These are phyloP conservation scores for Drosophila affinis DNA, from an alignment of 2,888 invertebrate species.

Conservation along the genomic window DNA sequence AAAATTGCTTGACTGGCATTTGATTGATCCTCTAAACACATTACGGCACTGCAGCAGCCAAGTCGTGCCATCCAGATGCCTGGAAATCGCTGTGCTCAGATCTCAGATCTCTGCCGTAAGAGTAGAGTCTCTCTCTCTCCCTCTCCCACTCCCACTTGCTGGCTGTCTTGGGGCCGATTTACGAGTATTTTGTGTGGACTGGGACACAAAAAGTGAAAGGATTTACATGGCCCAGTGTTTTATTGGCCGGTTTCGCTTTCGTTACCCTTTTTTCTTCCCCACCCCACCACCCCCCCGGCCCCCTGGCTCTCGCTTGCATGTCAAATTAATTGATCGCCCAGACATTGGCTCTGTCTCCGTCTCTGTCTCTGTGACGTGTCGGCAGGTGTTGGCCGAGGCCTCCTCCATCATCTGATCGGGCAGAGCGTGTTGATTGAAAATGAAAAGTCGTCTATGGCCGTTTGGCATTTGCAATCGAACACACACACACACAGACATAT, in stretches of 20 bases:
- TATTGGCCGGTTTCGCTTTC: slow-evolving; percentile 54
- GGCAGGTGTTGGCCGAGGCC: too few relatives aligned
- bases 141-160: slow-evolving; percentile 5
- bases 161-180: slow-evolving; percentile 45
- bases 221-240: slow-evolving; percentile 50
- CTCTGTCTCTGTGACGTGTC: slow-evolving; percentile 52
- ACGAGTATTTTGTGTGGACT: slow-evolving; percentile 40
- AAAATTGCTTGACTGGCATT: slow-evolving; percentile 53
- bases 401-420: slow-evolving; percentile 37
- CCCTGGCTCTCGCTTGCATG: slow-evolving; percentile 61
- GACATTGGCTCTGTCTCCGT: neutral
- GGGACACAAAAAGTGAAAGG: slow-evolving; percentile 66
- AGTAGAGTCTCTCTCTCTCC: neutral
- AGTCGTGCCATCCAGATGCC: slow-evolving; percentile 37
- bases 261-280: slow-evolving; percentile 51
- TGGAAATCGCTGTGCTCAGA: slow-evolving; percentile 23
- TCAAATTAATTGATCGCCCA: slow-evolving; percentile 72
- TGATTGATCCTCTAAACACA: slow-evolving; percentile 56
- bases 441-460: slow-evolving; percentile 55
- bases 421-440: slow-evolving; percentile 59
- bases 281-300: too few relatives aligned
- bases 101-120: slow-evolving; percentile 28
- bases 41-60: neutral
- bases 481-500: slow-evolving; percentile 10
- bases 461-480: slow-evolving; percentile 43